These are phyloP conservation scores for Vicugna pacos DNA, from an alignment of 2,113 vertebrate species.

Conservation along the genomic window DNA sequence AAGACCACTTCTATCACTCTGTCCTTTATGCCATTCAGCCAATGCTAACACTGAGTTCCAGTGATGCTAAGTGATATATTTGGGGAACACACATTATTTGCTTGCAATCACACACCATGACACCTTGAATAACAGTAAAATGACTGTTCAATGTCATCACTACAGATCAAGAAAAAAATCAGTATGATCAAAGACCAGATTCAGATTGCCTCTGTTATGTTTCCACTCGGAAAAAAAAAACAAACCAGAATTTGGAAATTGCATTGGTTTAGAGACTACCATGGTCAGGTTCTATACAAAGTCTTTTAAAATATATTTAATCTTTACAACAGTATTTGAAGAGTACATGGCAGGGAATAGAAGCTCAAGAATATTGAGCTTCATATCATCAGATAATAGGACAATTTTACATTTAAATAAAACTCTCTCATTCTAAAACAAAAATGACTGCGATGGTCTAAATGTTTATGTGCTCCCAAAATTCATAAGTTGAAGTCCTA, in stretches of 20 bases:
- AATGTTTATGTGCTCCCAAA: neutral
- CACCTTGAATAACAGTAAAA: neutral
- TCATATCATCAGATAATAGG: neutral
- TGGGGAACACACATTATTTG: neutral
- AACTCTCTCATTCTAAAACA: neutral
- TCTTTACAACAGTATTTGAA: neutral
- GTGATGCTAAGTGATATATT: too few species aligned
- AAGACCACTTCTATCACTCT: neutral
- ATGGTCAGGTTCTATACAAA: neutral
- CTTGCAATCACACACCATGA: neutral
- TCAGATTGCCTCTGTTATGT: neutral
- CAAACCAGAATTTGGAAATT: neutral
- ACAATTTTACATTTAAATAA: neutral
- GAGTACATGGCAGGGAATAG: neutral
- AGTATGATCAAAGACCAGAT: neutral
- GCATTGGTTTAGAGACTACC: neutral
- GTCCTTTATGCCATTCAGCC: neutral
- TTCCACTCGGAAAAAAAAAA: too few species aligned
- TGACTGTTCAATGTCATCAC: neutral
- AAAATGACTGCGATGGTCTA: neutral
- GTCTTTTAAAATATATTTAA: neutral
- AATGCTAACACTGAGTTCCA: neutral
- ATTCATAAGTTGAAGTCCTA: neutral
- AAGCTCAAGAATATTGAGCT: neutral
- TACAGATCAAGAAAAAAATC: neutral